phyloP scores from a whole-genome alignment of 2,113 vertebrate genomes.

The Castor canadensis region DNA sequence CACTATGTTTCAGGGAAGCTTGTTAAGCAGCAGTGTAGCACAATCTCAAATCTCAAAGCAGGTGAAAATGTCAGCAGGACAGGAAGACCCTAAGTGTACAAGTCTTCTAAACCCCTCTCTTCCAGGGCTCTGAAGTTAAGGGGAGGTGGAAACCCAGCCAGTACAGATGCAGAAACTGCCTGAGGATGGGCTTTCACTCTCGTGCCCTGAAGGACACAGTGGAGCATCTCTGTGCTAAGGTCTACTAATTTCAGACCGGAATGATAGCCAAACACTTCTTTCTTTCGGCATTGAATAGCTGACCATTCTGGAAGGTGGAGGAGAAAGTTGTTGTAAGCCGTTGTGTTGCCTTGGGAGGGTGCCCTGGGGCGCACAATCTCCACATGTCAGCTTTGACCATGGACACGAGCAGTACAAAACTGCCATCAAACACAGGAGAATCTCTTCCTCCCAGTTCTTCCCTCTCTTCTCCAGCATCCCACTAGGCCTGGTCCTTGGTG shows the following conservation, averaged over 20 bases:
- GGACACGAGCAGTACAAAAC: fast-evolving
- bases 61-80: not conserved
- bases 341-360: fast-evolving
- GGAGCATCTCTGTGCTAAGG: no score
- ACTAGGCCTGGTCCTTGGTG: not conserved
- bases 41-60: not conserved
- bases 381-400: no score
- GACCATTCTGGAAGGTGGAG: not conserved
- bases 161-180: no score
- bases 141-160: not conserved
- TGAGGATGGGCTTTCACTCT: not conserved
- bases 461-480: no score
- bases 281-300: not conserved
- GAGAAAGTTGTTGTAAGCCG: no score
- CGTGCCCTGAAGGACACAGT: not conserved
- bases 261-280: not conserved
- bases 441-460: fast-evolving
- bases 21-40: not conserved
- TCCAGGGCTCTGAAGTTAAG: not conserved
- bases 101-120: not conserved
- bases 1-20: not conserved
- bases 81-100: not conserved
- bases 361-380: not conserved
- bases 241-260: not conserved
- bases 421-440: fast-evolving